These are phyloP conservation scores for Ameiurus melas DNA, from an alignment of 2,113 vertebrate species.

Conservation along the genomic window DNA sequence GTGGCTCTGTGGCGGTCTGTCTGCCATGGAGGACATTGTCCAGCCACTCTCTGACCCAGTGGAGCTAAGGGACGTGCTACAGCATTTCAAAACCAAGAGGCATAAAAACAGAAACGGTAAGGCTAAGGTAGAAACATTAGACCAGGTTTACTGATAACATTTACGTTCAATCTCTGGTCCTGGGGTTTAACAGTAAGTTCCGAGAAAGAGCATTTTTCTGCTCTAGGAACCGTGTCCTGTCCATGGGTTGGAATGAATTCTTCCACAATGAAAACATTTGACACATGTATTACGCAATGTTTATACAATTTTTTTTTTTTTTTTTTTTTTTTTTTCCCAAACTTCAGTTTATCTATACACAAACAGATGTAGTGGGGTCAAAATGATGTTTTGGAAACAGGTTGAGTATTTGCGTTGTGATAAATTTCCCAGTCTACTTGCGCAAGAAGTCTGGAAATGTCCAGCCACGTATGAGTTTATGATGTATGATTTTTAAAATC, in stretches of 20 bases:
- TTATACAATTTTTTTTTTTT: neutral
- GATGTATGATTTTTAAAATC: neutral
- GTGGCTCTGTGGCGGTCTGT: conserved; percentile 66
- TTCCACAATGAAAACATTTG: neutral
- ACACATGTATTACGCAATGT: neutral
- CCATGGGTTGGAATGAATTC: neutral
- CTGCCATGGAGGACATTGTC: conserved; percentile 68
- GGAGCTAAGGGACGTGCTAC: conserved; percentile 66
- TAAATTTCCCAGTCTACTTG: neutral
- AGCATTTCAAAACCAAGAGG: conserved; percentile 44
- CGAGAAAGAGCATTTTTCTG: neutral
- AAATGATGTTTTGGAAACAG: neutral
- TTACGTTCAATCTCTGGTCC: neutral
- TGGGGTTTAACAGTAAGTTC: neutral
- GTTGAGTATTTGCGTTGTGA: neutral
- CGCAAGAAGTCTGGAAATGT: neutral
- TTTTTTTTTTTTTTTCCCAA: neutral
- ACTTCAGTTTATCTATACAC: neutral
- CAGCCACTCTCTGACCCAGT: conserved; percentile 64
- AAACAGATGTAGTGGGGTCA: neutral
- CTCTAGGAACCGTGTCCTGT: neutral
- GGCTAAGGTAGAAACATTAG: neutral
- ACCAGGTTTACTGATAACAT: conserved; percentile 1
- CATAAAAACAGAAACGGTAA: conserved; percentile 9
- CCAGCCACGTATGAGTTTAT: no score